Base-by-base conservation (phyloP, 2,888 invertebrate species). In the Chrysotoxum bicinctum region DNA sequence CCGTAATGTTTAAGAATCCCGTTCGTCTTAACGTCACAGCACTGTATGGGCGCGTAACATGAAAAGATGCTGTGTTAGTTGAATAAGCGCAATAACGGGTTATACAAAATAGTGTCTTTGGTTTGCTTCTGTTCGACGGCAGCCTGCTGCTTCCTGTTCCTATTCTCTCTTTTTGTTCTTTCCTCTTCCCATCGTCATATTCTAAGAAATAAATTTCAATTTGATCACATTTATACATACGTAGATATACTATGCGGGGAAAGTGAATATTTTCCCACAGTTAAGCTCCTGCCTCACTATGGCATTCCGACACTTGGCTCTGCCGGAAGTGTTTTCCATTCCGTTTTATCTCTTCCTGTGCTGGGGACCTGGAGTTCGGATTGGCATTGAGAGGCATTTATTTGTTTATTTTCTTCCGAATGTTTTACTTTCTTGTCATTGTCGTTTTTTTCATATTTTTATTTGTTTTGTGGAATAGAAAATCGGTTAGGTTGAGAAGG, bases 61-160 rank as follows among this genome's bases (percentile, higher is more conserved):
- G 37, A 58, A 37, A n/a, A 14, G 26, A 62, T 54, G 54, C 50
- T 83, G 70, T 73, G 64, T 72, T 70, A 58, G 70, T 75, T 76
- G 77, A 85, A 81, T 85, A 81, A 85, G 69, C 76, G 50, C 77
- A 85, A 85, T 85, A 81, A 85, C 81, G 85, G 85, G 85, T 85
- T 85, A 85, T 85, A 81, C 81, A 81, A 81, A 85, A 69, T 77
- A 85, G 85, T 85, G 76, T 76, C 75, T 85, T 84, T 48, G 66
- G 72, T 10, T 62, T 54, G 26, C 6, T 26, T 26, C 32, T 19
- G 23, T 14, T 40, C 52, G 43, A 43, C 21, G 48, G 60, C 37
- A 35, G 9, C 23, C 10, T 40, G 23, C 10, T 40, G 26, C 40
- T 68, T 48, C 64, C 66, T 58, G 16, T 16, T 37, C 12, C 8